phyloP scores from a whole-genome alignment of 2,888 invertebrate species.

The Drosophila tanythrix region DNA sequence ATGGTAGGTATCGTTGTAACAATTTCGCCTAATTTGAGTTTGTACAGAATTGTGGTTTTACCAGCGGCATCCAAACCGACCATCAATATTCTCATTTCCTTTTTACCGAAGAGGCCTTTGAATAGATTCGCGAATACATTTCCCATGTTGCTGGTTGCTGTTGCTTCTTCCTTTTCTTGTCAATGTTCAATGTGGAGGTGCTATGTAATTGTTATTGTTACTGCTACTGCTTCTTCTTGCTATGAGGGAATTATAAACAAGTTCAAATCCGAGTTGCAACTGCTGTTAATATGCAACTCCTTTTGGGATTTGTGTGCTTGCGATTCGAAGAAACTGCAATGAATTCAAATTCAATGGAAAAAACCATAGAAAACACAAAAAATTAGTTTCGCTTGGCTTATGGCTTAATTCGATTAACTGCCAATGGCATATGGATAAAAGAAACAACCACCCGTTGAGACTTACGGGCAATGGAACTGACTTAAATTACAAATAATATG shows the following conservation, averaged over 20 bases:
- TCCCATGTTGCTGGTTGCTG: constrained; percentile 90
- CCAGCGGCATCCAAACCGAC: constrained; percentile 99
- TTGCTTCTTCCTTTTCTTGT: constrained; percentile 32
- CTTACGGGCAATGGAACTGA: constrained; percentile 10
- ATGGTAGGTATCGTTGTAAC: constrained; percentile 99
- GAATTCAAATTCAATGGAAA: constrained; percentile 8
- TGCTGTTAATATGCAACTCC: constrained; percentile 60
- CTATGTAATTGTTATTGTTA: constrained; percentile 33
- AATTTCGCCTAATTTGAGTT: constrained; percentile 99
- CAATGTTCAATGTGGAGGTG: constrained; percentile 46
- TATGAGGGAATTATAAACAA: constrained; percentile 63
- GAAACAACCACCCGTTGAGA: constrained; percentile 22
- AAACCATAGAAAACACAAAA: not conserved
- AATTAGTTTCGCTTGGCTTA: constrained; percentile 14
- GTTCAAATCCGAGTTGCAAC: constrained; percentile 77
- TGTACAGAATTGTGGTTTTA: constrained; percentile 99
- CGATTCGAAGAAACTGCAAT: constrained; percentile 67
- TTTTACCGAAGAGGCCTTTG: constrained; percentile 99
- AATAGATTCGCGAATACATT: constrained; percentile 98
- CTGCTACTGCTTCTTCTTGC: constrained; percentile 40
- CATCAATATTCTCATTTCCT: constrained; percentile 99
- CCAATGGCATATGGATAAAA: constrained; percentile 24
- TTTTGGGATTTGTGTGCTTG: constrained; percentile 54
- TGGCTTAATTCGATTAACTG: constrained; percentile 25
- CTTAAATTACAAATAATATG: constrained; percentile 28